phyloP scores from a whole-genome alignment of 1,140 invertebrate genomes.

The Holotrichia oblita region DNA sequence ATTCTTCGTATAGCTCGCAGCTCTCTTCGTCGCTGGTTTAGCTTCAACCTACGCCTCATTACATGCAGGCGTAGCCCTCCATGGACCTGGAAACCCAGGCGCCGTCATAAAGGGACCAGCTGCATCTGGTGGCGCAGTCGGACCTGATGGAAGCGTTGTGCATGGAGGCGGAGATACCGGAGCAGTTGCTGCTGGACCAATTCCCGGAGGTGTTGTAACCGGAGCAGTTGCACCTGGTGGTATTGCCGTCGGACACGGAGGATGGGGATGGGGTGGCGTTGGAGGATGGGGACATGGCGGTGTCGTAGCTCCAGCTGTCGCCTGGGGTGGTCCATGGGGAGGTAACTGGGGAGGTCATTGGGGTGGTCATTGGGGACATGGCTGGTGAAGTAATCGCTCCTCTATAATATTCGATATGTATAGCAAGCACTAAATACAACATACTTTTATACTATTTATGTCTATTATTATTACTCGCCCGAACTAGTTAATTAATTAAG shows the following conservation, averaged over 20 bases:
- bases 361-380: constrained; percentile 19
- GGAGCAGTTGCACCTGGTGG: constrained; percentile 52
- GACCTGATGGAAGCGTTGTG: constrained; percentile 49
- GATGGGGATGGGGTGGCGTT: constrained; percentile 16
- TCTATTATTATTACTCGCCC: not conserved
- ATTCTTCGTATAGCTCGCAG: not conserved
- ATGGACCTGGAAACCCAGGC: constrained; percentile 53
- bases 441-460: constrained; percentile 20
- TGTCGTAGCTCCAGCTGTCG: constrained; percentile 23
- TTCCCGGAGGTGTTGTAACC: constrained; percentile 53
- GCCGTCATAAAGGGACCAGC: constrained; percentile 50
- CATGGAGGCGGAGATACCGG: constrained; percentile 47
- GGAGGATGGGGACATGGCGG: constrained; percentile 19
- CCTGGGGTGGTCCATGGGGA: constrained; percentile 31
- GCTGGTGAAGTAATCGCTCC: constrained; percentile 24
- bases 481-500: not conserved
- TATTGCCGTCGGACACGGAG: constrained; percentile 36
- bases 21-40: constrained; percentile 49
- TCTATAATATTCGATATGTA: constrained; percentile 8
- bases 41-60: constrained; percentile 51
- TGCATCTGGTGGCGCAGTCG: constrained; percentile 41
- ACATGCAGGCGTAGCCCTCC: constrained; percentile 45
- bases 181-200: constrained; percentile 43
- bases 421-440: constrained; percentile 10
- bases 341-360: constrained; percentile 15